phyloP scores from a whole-genome alignment of 1,140 invertebrate genomes.

The Plutomurus gul region DNA sequence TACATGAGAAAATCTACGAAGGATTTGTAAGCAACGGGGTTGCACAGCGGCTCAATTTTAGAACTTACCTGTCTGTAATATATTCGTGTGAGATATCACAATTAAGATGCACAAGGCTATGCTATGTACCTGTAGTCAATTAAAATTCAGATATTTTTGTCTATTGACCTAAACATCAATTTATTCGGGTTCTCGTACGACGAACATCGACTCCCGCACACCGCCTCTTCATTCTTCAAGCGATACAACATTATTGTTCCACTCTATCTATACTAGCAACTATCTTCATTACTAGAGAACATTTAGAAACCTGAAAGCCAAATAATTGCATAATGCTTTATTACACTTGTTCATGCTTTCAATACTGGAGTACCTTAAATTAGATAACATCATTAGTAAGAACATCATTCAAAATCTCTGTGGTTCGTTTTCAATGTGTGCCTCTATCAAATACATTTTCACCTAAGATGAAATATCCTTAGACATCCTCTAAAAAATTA shows the following conservation, averaged over 20 bases:
- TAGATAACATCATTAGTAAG: too few species aligned
- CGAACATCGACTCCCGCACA: too few species aligned
- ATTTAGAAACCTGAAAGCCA: too few species aligned
- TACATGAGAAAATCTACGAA: neutral
- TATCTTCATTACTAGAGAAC: too few species aligned
- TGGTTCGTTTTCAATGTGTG: slow-evolving; percentile 10
- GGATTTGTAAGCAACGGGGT: slow-evolving; percentile 4
- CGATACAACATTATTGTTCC: too few species aligned
- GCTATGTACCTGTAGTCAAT: slow-evolving; percentile 1
- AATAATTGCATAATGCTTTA: too few species aligned
- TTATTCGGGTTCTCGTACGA: neutral
- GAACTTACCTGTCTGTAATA: slow-evolving; percentile 27
- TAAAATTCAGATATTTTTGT: slow-evolving; percentile 4
- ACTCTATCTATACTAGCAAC: too few species aligned
- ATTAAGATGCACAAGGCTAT: slow-evolving; percentile 5
- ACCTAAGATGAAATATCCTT: neutral
- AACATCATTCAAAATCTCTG: too few species aligned
- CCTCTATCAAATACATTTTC: neutral
- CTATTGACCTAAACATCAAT: neutral
- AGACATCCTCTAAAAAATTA: neutral
- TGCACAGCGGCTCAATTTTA: slow-evolving; percentile 23
- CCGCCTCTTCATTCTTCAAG: neutral
- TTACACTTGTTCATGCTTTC: too few species aligned
- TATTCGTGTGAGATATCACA: slow-evolving; percentile 11
- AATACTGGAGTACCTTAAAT: too few species aligned